Conservation (phyloP, 2,888 invertebrate genomes). For the Drosophila crucigera region DNA sequence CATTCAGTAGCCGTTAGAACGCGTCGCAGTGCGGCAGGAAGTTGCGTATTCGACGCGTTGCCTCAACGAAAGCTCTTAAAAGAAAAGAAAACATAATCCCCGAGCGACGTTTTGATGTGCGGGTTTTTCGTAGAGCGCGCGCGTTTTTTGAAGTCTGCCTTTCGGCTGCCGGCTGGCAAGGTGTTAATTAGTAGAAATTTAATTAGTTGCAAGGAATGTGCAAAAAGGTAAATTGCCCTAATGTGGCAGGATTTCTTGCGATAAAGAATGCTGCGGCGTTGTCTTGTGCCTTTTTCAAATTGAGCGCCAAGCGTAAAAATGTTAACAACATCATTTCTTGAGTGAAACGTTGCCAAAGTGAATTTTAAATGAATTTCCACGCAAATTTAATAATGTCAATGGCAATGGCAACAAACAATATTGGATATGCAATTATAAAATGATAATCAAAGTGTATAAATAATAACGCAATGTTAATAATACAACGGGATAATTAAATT, state of each 20-base stretch:
- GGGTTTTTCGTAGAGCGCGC: slow-evolving; percentile 33
- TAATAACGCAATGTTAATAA: background rate
- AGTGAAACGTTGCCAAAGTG: slow-evolving; percentile 18
- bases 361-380: slow-evolving; percentile 25
- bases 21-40: slow-evolving; percentile 79
- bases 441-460: background rate
- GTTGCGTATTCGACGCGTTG: slow-evolving; percentile 76
- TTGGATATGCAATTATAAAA: background rate
- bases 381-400: background rate
- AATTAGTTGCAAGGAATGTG: slow-evolving; percentile 54
- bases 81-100: background rate
- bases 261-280: background rate
- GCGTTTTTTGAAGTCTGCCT: slow-evolving; percentile 37
- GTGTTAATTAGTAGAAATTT: slow-evolving; percentile 70
- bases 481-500: background rate
- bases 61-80: slow-evolving; percentile 4
- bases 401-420: background rate
- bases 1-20: slow-evolving; percentile 79
- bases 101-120: slow-evolving; percentile 15
- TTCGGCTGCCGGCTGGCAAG: slow-evolving; percentile 31
- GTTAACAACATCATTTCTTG: background rate
- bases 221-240: slow-evolving; percentile 44
- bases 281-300: slow-evolving; percentile 1
- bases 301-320: slow-evolving; percentile 37
- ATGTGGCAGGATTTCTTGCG: slow-evolving; percentile 29